Base-by-base conservation (phyloP, 1,140 invertebrate genomes). In the Acromyrmex charruanus region DNA sequence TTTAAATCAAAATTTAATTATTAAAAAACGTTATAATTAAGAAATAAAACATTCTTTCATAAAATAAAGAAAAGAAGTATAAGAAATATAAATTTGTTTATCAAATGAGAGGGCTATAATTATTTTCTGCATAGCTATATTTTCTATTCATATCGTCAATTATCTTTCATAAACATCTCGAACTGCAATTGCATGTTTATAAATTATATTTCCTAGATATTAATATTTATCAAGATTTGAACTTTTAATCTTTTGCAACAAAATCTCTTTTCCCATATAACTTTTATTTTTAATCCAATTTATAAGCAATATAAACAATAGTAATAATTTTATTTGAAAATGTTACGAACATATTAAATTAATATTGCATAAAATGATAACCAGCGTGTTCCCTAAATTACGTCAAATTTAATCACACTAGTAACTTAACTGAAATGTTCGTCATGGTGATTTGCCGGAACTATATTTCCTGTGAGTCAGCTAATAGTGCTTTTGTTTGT, bases 401-500 rank as follows among this genome's bases (percentile, higher is more conserved):
- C 21, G 4, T 81, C 21, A 14, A 69, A 44, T 58, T 81, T 81
- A 21, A 77, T 18, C 5, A 21, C 14, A 18, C 10, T 25, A 14
- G 4, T 28, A 77, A 51, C 51, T 31, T 55, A 61, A 16, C 31
- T 59, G n/a, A 82, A 82, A 82, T 49, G 39, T 72, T 82, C n/a
- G 35, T 21, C 51, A 21, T 14, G 16, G 1, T 1, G 21, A 25
- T 49, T 44, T 59, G 18, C 44, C 53, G 35, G 25, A 44, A 18
- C 55, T 59, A 44, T 82, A 21, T 59, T 44, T 5, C 7, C 7
- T 49, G 12, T 72, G 68, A 72, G n/a, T 80, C 77, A 80, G 44
- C 61, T 69, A 69, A 68, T 80, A 80, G 25, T 25, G 31, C 18
- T 16, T 59, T 44, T 82, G 68, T 82, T 72, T 82, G 39, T 61